phyloP scores from a whole-genome alignment of 2,888 invertebrate species.

The Malthinus seriepunctatus region DNA sequence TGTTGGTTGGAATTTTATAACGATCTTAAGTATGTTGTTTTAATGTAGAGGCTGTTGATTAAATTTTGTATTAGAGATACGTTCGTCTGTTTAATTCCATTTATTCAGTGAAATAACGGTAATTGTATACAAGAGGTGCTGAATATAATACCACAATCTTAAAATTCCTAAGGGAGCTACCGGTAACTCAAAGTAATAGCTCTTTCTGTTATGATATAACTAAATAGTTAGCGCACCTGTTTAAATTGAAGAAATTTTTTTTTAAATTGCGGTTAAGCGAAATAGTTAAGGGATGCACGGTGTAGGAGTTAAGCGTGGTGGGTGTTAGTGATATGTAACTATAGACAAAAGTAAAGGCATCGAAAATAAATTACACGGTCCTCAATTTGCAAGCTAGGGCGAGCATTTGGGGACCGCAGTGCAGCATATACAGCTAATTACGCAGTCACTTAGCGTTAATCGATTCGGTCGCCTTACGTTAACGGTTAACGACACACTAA shows the following conservation, averaged over 20 bases:
- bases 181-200: constrained; percentile 4
- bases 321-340: constrained; percentile 15
- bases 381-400: constrained; percentile 47
- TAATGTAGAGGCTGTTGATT: no score
- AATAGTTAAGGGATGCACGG: constrained; percentile 5
- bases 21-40: no score
- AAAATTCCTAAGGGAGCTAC: constrained; percentile 1
- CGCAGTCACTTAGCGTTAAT: constrained; percentile 59
- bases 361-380: constrained; percentile 42
- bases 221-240: background rate
- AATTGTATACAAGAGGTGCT: constrained; percentile 4
- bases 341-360: constrained; percentile 27
- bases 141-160: constrained; percentile 8
- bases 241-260: constrained; percentile 4
- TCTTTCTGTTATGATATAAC: background rate
- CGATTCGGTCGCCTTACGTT: constrained; percentile 58
- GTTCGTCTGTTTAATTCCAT: no score
- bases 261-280: constrained; percentile 9
- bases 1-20: no score
- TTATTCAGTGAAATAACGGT: background rate
- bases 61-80: no score
- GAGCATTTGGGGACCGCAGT: constrained; percentile 35
- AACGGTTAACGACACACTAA: constrained; percentile 58
- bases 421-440: constrained; percentile 57
- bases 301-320: no score